Conservation (phyloP, 2,113 vertebrate species). For the Microtus montanus region DNA sequence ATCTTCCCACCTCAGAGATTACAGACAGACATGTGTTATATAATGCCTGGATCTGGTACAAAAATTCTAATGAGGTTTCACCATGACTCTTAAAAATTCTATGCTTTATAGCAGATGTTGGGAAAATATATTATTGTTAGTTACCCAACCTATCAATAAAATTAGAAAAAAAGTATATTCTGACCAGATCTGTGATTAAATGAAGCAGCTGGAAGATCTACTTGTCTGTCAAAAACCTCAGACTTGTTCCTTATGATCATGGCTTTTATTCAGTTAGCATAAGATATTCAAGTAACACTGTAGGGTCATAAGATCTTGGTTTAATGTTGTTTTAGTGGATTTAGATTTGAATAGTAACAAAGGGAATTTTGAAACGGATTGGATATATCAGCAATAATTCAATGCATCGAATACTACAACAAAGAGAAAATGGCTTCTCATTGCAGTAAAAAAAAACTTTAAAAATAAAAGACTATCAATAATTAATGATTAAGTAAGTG, state of each 20-base stretch:
- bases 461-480: not conserved
- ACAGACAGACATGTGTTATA: not conserved
- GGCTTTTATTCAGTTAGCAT: constrained; percentile 76
- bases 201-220: constrained; percentile 78
- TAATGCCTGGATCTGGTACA: not conserved
- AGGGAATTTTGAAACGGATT: not conserved
- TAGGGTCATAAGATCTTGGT: not conserved
- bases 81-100: not conserved
- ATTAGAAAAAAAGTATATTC: constrained; percentile 57
- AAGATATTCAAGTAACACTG: not conserved
- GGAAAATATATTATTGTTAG: constrained; percentile 62
- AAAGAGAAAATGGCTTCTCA: not conserved
- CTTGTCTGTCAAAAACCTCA: constrained; percentile 73
- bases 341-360: too few species aligned
- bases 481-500: not conserved
- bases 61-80: not conserved
- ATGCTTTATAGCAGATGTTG: not conserved
- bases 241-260: constrained; percentile 76
- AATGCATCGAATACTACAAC: not conserved
- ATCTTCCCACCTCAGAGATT: not conserved
- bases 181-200: constrained; percentile 81
- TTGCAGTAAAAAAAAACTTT: not conserved
- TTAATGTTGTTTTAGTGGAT: not conserved
- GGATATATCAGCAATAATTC: not conserved
- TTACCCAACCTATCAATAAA: constrained; percentile 64